A percentile compares a stretch with the other conserved stretches of the same genome.
Evolutionary conservation across 2,888 invertebrate species (phyloP).

Genomic region (Pheosia gnoma): DNA sequence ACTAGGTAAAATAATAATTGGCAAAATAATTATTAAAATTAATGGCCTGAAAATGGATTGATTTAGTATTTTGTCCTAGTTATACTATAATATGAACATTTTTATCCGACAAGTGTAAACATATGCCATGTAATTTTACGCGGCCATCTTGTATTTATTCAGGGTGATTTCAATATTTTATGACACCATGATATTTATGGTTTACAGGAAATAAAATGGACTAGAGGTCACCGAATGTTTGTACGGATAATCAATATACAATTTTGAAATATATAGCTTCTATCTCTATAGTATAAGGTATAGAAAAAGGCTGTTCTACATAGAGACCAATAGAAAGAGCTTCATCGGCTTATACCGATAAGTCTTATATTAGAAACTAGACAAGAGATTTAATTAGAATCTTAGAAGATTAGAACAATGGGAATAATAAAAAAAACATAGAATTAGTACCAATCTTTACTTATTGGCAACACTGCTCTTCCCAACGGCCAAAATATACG

Average conservation of each 20-base stretch:
- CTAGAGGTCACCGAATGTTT: constrained; percentile 19
- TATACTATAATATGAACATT: constrained; percentile 13
- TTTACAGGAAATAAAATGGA: constrained; percentile 34
- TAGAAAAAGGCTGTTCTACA: too few relatives aligned
- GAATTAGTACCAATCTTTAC: too few relatives aligned
- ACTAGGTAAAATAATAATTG: too few relatives aligned
- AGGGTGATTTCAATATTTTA: constrained; percentile 18
- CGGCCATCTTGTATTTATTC: constrained; percentile 26
- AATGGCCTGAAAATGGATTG: too few relatives aligned
- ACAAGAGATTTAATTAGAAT: too few relatives aligned
- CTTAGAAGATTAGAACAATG: too few relatives aligned
- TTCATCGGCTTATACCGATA: too few relatives aligned
- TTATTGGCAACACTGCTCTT: constrained; percentile 3
- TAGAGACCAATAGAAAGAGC: too few relatives aligned
- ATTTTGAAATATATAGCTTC: neutral
- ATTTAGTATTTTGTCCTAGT: neutral
- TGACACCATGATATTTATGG: constrained; percentile 28
- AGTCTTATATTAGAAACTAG: too few relatives aligned
- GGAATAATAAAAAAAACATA: neutral
- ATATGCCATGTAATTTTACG: constrained; percentile 25
- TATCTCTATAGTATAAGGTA: too few relatives aligned
- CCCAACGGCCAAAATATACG: neutral
- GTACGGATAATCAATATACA: constrained; percentile 12
- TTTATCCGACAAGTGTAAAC: constrained; percentile 25
- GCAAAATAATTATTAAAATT: too few relatives aligned